These are phyloP conservation scores for Lottia scabra DNA, from an alignment of 2,888 invertebrate species.

Conservation along the genomic window DNA sequence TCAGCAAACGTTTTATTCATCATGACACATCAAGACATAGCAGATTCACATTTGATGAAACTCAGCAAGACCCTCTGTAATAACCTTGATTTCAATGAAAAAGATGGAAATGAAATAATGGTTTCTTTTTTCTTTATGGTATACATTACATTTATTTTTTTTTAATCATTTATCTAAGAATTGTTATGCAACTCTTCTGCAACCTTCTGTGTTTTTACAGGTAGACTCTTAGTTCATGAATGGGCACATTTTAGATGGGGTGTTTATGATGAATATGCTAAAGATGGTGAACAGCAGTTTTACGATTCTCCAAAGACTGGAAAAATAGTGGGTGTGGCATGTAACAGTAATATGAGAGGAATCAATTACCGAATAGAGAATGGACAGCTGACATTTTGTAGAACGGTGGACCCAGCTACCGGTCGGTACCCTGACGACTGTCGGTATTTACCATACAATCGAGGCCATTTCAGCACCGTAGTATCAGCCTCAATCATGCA, in stretches of 20 bases:
- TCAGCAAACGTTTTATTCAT: no score
- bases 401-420: slow-evolving; percentile 12
- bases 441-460: background rate
- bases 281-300: slow-evolving; percentile 46
- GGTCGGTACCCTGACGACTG: slow-evolving; percentile 16
- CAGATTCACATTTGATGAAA: no score
- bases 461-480: background rate
- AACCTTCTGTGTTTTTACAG: slow-evolving; percentile 25
- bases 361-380: slow-evolving; percentile 13
- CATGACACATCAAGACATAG: no score
- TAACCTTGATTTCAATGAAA: no score
- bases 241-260: slow-evolving; percentile 59
- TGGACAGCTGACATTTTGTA: slow-evolving; percentile 8
- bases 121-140: no score
- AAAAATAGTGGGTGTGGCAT: slow-evolving; percentile 42
- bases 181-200: no score
- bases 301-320: slow-evolving; percentile 50
- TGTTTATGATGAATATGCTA: slow-evolving; percentile 54
- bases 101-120: no score
- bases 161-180: no score
- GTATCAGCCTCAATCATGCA: slow-evolving; percentile 19
- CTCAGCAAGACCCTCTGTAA: no score
- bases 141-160: no score
- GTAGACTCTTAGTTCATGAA: slow-evolving; percentile 52
- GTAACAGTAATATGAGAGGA: slow-evolving; percentile 40